phyloP scores from a whole-genome alignment of 2,797 vertebrate genomes.

The Pampus argenteus region DNA sequence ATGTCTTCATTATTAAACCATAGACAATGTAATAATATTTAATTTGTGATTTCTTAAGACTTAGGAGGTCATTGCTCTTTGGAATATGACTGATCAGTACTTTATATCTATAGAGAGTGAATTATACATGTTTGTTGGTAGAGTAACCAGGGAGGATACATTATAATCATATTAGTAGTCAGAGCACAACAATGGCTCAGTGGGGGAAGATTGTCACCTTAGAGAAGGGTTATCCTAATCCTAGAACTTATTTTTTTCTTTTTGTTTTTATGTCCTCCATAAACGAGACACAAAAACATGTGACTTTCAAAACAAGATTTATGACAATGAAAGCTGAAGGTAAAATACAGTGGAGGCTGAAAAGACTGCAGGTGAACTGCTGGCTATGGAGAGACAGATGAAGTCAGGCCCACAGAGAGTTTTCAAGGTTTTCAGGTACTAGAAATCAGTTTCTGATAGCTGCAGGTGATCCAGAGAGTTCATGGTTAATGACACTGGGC shows the following conservation, averaged over 20 bases:
- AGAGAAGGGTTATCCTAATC: not conserved
- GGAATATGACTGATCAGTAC: too few species aligned
- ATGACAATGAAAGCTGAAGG: not conserved
- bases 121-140: not conserved
- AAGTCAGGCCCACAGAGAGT: not conserved
- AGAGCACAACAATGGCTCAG: not conserved
- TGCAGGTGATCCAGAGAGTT: slow-evolving; percentile 30
- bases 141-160: not conserved
- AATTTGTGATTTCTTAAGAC: not conserved
- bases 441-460: slow-evolving; percentile 28
- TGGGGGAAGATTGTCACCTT: not conserved
- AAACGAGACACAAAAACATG: not conserved
- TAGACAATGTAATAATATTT: not conserved
- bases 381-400: not conserved
- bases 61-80: too few species aligned
- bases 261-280: not conserved
- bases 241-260: not conserved
- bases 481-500: slow-evolving; percentile 14
- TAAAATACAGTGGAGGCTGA: not conserved
- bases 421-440: not conserved
- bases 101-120: not conserved
- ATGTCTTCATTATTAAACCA: not conserved
- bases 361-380: not conserved
- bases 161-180: not conserved
- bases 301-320: not conserved